phyloP scores from a whole-genome alignment of 2,888 invertebrate genomes.

The Galerucella calmariensis region DNA sequence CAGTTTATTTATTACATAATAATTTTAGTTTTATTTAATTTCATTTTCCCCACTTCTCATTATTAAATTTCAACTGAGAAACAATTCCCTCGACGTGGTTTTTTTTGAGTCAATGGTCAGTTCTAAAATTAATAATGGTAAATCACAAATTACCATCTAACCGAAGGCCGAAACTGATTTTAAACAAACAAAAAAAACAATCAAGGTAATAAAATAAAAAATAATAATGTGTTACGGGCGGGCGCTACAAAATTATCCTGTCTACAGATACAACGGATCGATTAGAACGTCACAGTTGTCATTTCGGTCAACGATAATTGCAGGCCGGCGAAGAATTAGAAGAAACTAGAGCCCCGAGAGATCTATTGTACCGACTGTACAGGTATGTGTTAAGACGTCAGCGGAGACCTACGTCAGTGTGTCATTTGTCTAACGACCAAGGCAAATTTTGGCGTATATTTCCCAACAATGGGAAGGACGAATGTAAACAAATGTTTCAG shows the following conservation, averaged over 20 bases:
- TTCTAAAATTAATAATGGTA: constrained; percentile 10
- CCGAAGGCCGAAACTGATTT: constrained; percentile 20
- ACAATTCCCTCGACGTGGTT: background rate
- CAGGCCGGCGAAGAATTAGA: constrained; percentile 50
- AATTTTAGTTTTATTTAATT: background rate
- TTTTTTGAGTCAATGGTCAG: background rate
- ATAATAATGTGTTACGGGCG: constrained; percentile 50
- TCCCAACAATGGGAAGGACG: constrained; percentile 19
- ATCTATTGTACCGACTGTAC: constrained; percentile 42
- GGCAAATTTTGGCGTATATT: constrained; percentile 28
- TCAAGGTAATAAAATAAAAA: constrained; percentile 37
- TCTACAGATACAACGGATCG: constrained; percentile 53
- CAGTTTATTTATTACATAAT: no score
- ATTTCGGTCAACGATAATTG: constrained; percentile 56
- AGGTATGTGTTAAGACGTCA: constrained; percentile 43
- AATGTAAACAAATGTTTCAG: constrained; percentile 24
- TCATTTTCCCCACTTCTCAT: background rate
- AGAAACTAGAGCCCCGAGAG: constrained; percentile 34
- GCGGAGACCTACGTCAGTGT: constrained; percentile 32
- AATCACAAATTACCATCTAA: constrained; percentile 23
- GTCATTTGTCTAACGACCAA: constrained; percentile 24
- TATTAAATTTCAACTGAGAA: background rate
- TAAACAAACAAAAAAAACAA: constrained; percentile 39
- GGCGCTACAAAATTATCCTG: constrained; percentile 56
- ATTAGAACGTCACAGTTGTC: constrained; percentile 60